Conservation (phyloP, 2,888 invertebrate species). For the Allophyes oxyacanthae region DNA sequence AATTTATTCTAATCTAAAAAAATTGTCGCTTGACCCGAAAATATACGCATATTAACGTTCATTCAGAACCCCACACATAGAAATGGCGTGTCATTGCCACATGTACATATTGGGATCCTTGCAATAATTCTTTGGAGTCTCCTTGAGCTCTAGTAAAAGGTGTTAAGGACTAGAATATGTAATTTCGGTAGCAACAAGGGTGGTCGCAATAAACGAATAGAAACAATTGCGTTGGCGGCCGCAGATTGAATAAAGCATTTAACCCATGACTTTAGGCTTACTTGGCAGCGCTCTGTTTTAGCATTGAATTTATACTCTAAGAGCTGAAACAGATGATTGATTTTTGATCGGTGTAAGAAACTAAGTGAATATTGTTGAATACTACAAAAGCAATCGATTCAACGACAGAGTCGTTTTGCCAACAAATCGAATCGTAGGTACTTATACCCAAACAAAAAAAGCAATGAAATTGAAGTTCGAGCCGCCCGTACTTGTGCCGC, state of each 20-base stretch:
- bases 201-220: slow-evolving; percentile 69
- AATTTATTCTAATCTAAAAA: slow-evolving; percentile 53
- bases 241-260: slow-evolving; percentile 84
- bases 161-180: slow-evolving; percentile 63
- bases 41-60: slow-evolving; percentile 25
- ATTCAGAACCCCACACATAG: slow-evolving; percentile 45
- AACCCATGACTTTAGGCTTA: slow-evolving; percentile 70
- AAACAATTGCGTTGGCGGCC: slow-evolving; percentile 81
- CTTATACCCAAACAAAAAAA: too few relatives aligned
- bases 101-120: slow-evolving; percentile 43
- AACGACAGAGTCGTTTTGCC: slow-evolving; percentile 17
- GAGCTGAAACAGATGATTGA: slow-evolving; percentile 13
- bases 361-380: slow-evolving; percentile 5
- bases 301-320: slow-evolving; percentile 7
- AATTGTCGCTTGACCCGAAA: slow-evolving; percentile 47
- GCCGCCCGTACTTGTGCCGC: too few relatives aligned
- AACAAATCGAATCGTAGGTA: slow-evolving; percentile 17
- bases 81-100: slow-evolving; percentile 50
- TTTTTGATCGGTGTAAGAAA: slow-evolving; percentile 1
- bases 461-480: neutral
- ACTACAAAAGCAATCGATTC: slow-evolving; percentile 6
- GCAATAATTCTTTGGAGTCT: slow-evolving; percentile 37
- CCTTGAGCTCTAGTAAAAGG: slow-evolving; percentile 54
- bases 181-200: slow-evolving; percentile 39
- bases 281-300: neutral